Base-by-base conservation (phyloP, 2,797 vertebrate genomes). In the Rhynchonycteris naso region DNA sequence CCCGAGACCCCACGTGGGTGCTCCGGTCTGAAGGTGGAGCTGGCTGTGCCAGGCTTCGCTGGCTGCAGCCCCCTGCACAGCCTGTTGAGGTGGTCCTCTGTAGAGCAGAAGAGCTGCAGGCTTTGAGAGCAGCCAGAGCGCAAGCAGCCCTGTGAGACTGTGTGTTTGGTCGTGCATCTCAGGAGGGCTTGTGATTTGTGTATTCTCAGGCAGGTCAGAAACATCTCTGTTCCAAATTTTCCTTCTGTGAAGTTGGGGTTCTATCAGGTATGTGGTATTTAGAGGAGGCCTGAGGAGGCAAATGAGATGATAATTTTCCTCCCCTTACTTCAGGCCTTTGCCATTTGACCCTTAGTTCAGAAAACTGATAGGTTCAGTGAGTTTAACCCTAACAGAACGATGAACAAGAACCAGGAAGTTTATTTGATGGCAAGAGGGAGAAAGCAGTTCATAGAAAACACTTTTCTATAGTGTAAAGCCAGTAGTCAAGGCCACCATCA, bases 1-100 rank as follows among this genome's bases (percentile, higher is more conserved):
- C 13, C 15, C 28, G n/a, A 28, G 18, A 33, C 7, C 1, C 6
- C 21, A 22, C 0, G 16, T 12, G 22, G n/a, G 61, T 58, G 4
- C n/a, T 52, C 58, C 68, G 54, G n/a, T 15, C 10, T 5, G 80
- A 75, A 88, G 13, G 21, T 5, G 30, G 19, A 72, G 21, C 22
- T 30, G 15, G 19, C 24, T 14, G 0, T 35, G n/a, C 21, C 26
- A 15, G 11, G 11, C 30, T 15, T 7, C 22, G 1, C 16, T 22
- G 58, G 21, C 56, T 52, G 9, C 16, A 28, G 16, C n/a, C 30
- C 22, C 66, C 58, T 58, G 61, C n/a, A 7, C 43, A 43, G 43
- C 43, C 43, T 43, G n/a, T n/a, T n/a, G 65, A 56, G 38, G 15
- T 24, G 56, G 47, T 38, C 33, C 35, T 66, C 33, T 30, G 74